Base-by-base conservation (phyloP, 2,888 invertebrate species). In the Cremastinae sp. region DNA sequence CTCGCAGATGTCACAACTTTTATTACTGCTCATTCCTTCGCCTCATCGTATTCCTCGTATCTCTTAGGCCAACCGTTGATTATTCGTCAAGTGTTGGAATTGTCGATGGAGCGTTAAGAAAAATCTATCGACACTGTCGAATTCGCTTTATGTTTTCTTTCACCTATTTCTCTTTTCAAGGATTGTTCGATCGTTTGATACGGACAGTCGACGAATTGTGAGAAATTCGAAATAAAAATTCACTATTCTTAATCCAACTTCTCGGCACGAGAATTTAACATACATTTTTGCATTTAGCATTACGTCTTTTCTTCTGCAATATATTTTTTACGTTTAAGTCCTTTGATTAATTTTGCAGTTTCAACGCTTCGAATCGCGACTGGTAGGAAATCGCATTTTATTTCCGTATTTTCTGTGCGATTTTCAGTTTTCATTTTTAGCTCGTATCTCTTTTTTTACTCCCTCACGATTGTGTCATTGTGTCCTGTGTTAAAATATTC, bases 291-390 rank as follows among this genome's bases (percentile, higher is more conserved):
- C 41, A 39, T 49, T 59, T 56, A 9, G 0, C 9, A 56, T 55
- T 53, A 39, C 12, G 20, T 58, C n/a, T 14, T 51, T 41, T 47
- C 49, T 14, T 16, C 28, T 58, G 28, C 53, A 51, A 18, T 53
- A 56, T 41, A 51, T 28, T 66, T 47, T 65, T 39, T 75, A 68
- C 68, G 74, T 80, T 76, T 58, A 65, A 79, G 80, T 79, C 75
- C 74, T 84, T 83, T 83, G 82, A 84, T 84, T 82, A 82, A 69
- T 77, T 80, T 78, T 80, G 79, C 80, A 78, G 79, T 75, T 81
- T 76, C 55, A 80, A 78, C 78, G 79, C 66, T 45, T 80, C 75
- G 75, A 77, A 75, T 72, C 75, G 79, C 14, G 55, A 66, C 73
- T 61, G n/a, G n/a, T n/a, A n/a, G n/a, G n/a, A 68, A 20, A 66